Evolutionary conservation across 2,113 vertebrate genomes (phyloP), one percentile per base, ranked within the genome.

Genomic region (Chascanopsetta lugubris): DNA sequence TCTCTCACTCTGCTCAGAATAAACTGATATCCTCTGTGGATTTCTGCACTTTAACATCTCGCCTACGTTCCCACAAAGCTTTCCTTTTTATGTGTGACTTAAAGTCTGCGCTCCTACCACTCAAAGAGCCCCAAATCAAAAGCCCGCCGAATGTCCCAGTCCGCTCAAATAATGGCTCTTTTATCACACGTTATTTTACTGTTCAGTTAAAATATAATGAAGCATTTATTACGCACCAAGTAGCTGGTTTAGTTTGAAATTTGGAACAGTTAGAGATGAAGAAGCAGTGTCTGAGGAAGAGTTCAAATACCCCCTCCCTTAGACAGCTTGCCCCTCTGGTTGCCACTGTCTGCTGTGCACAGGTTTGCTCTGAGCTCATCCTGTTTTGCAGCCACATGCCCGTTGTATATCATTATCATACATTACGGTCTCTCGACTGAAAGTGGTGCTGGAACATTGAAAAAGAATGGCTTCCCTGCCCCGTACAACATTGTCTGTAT

Each of bases 341-440:
- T 45, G 29, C 26, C 18, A 43, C 30, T 17, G 6, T 57, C 42
- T 43, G 51, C 72, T 55, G 61, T 63, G 25, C 49, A 61, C 21
- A 60, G 51, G 46, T 68, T 77, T 71, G 67, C 72, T 59, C 25
- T 20, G 20, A 68, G 49, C 79, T 17, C 27, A 25, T 69, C 51
- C 61, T 73, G 71, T 68, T 61, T 69, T 75, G 60, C 79, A 77
- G 55, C 72, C 59, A 58, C 73, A 64, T 56, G 55, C 43, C 47
- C 62, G 29, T 58, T 25, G 80, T 73, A 77, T 82, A 60, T 80
- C 49, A 84, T 85, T 84, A 84, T 69, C 86, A 83, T 79, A 82
- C 29, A 84, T 88, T 86, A 78, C 48, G 47, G 67, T 77, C 62
- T 47, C 49, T 49, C 48, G 48, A 57, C 57, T 74, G 26, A 58